Evolutionary conservation across 2,888 invertebrate genomes (phyloP).

Genomic region (Serripes groenlandicus): DNA sequence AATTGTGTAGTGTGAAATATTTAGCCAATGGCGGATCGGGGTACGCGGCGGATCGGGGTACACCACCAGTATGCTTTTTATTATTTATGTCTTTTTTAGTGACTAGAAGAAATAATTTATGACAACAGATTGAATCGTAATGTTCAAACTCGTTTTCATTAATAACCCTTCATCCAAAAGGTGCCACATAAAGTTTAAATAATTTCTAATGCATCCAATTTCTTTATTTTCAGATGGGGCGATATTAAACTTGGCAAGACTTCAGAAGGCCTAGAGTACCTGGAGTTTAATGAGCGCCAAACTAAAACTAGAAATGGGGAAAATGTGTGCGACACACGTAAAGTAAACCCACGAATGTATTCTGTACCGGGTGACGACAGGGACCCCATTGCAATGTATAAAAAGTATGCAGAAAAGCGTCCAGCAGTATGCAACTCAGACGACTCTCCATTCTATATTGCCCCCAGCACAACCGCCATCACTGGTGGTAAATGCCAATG

Average conservation of each 20-base stretch:
- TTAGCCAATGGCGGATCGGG: too few species aligned
- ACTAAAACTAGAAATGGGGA: not conserved
- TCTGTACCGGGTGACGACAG: not conserved
- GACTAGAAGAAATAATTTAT: too few species aligned
- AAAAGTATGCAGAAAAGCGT: not conserved
- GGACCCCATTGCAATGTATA: not conserved
- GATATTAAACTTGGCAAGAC: constrained; percentile 32
- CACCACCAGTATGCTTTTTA: too few species aligned
- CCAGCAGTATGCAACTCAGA: not conserved
- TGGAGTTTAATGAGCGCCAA: constrained; percentile 24
- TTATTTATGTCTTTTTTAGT: too few species aligned
- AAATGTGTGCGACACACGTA: not conserved
- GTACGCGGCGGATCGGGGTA: too few species aligned
- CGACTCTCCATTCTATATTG: not conserved
- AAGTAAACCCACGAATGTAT: not conserved
- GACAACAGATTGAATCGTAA: too few species aligned
- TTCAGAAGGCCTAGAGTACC: not conserved
- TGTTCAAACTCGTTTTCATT: too few species aligned
- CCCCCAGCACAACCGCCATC: not conserved
- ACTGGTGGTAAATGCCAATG: not conserved
- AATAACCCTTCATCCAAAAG: too few species aligned
- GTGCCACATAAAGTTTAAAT: too few species aligned
- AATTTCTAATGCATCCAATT: too few species aligned
- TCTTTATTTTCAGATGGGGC: constrained; percentile 36
- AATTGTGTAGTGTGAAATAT: too few species aligned